Conservation (phyloP, 2,888 invertebrate genomes). For the Athalia circularis region DNA sequence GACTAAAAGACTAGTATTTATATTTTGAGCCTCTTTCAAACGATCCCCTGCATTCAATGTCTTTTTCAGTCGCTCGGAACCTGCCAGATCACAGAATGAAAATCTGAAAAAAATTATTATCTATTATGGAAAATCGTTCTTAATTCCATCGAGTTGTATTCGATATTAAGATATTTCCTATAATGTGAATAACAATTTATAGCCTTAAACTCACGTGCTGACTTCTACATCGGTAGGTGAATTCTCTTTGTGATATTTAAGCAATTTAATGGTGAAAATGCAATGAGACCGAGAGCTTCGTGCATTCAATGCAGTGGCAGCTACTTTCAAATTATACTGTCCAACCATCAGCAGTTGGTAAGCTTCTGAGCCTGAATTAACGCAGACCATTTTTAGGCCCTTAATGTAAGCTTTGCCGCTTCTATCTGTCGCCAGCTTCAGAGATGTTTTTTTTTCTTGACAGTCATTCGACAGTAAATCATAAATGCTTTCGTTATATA, state of each 20-base stretch:
- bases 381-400: constrained; percentile 77
- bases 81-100: constrained; percentile 93
- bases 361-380: constrained; percentile 87
- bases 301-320: constrained; percentile 88
- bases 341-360: constrained; percentile 89
- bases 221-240: constrained; percentile 64
- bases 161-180: not conserved
- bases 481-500: constrained; percentile 93
- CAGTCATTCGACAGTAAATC: constrained; percentile 82
- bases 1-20: constrained; percentile 92
- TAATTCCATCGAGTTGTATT: not conserved
- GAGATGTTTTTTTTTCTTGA: constrained; percentile 62
- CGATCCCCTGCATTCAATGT: constrained; percentile 88
- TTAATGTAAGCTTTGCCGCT: constrained; percentile 67
- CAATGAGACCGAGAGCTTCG: constrained; percentile 94
- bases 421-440: constrained; percentile 67
- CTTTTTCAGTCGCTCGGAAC: constrained; percentile 90
- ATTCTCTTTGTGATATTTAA: constrained; percentile 76
- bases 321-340: constrained; percentile 86
- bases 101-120: constrained; percentile 75
- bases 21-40: constrained; percentile 91
- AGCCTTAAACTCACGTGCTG: constrained; percentile 63
- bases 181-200: not conserved
- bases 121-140: constrained; percentile 3
- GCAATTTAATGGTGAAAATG: constrained; percentile 89